These are phyloP conservation scores for Wiebesia pumilae DNA, from an alignment of 1,140 invertebrate genomes.

Conservation along the genomic window DNA sequence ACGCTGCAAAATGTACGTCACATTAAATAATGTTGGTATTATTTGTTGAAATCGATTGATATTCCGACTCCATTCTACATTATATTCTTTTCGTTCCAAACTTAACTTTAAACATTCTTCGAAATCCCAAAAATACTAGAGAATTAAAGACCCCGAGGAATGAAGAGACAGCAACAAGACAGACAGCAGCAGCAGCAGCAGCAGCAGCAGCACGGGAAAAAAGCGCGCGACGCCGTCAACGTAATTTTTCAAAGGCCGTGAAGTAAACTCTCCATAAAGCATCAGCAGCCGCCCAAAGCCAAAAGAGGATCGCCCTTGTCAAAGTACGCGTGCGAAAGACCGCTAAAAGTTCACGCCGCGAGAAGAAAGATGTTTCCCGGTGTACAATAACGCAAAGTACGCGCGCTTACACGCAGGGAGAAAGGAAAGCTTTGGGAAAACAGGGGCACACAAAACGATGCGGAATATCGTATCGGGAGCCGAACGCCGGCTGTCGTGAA, in stretches of 20 bases:
- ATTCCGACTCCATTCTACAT: not conserved
- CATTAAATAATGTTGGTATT: not conserved
- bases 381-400: not conserved
- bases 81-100: not conserved
- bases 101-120: constrained; percentile 25
- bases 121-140: constrained; percentile 17
- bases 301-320: constrained; percentile 16
- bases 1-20: not conserved
- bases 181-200: not conserved
- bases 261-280: constrained; percentile 38
- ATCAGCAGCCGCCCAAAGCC: not conserved
- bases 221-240: not conserved
- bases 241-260: not conserved
- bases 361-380: constrained; percentile 43
- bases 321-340: constrained; percentile 42
- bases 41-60: not conserved
- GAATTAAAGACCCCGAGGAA: constrained; percentile 17
- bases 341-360: constrained; percentile 47
- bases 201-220: not conserved
- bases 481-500: constrained; percentile 59
- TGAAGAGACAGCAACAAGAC: constrained; percentile 16
- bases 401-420: not conserved
- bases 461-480: constrained; percentile 6
- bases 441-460: constrained; percentile 6
- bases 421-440: constrained; percentile 6